Evolutionary conservation across 2,113 vertebrate genomes (phyloP), one percentile per base, ranked within the genome.

Genomic region (Sclerurus mexicanus): DNA sequence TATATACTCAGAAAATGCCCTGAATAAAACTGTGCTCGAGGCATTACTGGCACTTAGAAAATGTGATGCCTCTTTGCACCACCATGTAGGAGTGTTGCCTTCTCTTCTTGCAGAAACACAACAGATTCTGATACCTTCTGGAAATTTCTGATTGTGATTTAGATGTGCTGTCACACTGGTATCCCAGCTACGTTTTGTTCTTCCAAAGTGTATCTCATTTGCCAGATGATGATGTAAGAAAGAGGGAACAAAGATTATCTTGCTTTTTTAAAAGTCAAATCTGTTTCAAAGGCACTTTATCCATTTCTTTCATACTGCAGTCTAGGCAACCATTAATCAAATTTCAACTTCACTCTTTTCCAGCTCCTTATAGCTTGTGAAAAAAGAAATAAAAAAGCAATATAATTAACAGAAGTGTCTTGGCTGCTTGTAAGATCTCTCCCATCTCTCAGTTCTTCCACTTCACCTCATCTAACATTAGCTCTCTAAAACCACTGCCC

Each of bases 181-280:
- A 60, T 68, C 89, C 79, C 42, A 85, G 30, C n/a, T 64, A 68
- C 6, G 12, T 63, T 79, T 94, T 89, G 50, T 44, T 91, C 71
- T 85, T 93, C 42, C 53, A 59, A 91, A 95, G 78, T 13, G 9
- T 79, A 76, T 66, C 53, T 89, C 58, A 62, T 82, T 92, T 84
- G 62, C 58, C 58, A 87, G 69, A 68, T 2, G 1, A 87, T 44
- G 66, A 93, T 49, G 37, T 83, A 79, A 92, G 46, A 88, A 73
- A 83, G 19, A 78, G 13, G 53, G 10, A 84, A 40, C 33, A 86
- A 53, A 85, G 69, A 89, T 69, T 62, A 35, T 83, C 39, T 77
- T 85, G 72, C 52, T 74, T 78, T 90, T 90, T 83, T 13, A 87
- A 85, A 95, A 90, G 67, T 62, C 59, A 95, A 87, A 89, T 78